Evolutionary conservation across 2,797 vertebrate genomes (phyloP).

Genomic region (Bradypodion ventrale): DNA sequence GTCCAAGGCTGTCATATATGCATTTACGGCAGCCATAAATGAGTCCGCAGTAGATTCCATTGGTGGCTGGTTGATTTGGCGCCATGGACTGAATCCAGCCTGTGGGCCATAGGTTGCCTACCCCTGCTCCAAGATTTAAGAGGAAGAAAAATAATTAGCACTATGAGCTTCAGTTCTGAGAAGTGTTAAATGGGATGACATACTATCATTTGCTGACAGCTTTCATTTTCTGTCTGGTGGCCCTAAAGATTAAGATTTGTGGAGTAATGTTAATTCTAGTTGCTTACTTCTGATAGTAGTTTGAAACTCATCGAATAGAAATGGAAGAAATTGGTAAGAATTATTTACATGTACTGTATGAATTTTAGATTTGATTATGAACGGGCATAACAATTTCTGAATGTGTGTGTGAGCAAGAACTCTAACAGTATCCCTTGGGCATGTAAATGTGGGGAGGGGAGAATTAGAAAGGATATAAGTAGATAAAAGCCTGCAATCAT

Average conservation of each 20-base stretch:
- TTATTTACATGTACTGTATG: constrained; percentile 41
- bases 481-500: constrained; percentile 41
- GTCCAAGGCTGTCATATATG: too few relatives aligned
- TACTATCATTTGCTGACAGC: not conserved
- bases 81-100: too few relatives aligned
- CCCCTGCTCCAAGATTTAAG: too few relatives aligned
- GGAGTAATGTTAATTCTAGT: not conserved
- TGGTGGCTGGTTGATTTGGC: too few relatives aligned
- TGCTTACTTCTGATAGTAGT: not conserved
- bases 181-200: not conserved
- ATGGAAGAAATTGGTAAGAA: constrained; percentile 1
- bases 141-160: too few relatives aligned
- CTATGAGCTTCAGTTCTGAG: not conserved
- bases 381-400: constrained; percentile 21
- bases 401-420: constrained; percentile 27
- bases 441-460: not conserved
- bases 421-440: constrained; percentile 29
- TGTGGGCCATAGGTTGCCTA: too few relatives aligned
- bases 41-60: too few relatives aligned
- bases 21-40: too few relatives aligned
- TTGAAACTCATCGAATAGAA: not conserved
- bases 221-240: not conserved
- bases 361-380: constrained; percentile 33
- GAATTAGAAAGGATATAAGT: constrained; percentile 20
- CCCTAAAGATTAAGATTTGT: constrained; percentile 1